Conservation (phyloP, 1,140 invertebrate species). For the Aphidius gifuensis region DNA sequence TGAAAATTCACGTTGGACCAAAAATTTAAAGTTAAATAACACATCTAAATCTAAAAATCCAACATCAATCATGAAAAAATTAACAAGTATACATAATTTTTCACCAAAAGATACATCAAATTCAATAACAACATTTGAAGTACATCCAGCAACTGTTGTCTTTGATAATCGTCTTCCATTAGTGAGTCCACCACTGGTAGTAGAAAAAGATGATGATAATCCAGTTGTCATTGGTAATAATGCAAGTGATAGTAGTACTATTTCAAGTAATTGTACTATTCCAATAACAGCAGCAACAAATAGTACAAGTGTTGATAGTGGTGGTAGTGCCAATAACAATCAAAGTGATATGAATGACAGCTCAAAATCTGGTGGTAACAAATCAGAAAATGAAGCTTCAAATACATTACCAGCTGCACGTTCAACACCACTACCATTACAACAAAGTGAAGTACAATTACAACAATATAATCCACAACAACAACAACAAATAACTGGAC, state of each 20-base stretch:
- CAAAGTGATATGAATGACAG: no score
- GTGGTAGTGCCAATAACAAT: neutral
- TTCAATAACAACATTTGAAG: conserved; percentile 14
- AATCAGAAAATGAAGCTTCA: neutral
- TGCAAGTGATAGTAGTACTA: conserved; percentile 1
- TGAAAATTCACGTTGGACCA: neutral
- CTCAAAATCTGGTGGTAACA: neutral
- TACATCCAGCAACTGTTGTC: conserved; percentile 18
- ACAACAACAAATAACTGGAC: neutral
- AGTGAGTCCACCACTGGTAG: neutral
- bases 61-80: conserved; percentile 5
- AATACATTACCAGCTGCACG: neutral
- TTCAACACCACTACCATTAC: neutral
- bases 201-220: neutral
- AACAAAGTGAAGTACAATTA: neutral
- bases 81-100: neutral
- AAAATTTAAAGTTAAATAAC: neutral
- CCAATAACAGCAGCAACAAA: conserved; percentile 10
- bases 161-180: conserved; percentile 16
- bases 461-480: neutral
- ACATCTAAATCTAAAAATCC: neutral
- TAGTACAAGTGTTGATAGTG: neutral
- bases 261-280: neutral
- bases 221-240: neutral
- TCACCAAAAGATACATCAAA: conserved; percentile 12